These are phyloP conservation scores for Tenualosa thibaudeaui DNA, from an alignment of 2,797 vertebrate species.

Conservation along the genomic window DNA sequence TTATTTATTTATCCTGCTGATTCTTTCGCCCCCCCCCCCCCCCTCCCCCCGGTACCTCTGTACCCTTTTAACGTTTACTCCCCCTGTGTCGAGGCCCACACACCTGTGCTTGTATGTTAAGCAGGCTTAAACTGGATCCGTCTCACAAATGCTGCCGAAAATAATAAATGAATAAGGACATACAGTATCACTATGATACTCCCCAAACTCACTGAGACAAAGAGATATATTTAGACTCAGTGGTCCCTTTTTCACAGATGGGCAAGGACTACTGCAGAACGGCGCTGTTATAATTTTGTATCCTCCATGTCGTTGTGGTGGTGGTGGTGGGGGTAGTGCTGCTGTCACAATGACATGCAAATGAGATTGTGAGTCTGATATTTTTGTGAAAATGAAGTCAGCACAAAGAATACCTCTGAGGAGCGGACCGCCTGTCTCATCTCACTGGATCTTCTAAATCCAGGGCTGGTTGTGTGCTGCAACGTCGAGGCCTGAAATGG, in stretches of 20 bases:
- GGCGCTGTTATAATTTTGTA: neutral
- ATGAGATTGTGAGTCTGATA: neutral
- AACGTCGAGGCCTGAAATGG: neutral
- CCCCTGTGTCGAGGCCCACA: conserved; percentile 12
- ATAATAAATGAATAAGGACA: conserved; percentile 1
- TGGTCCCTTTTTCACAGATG: conserved; percentile 12
- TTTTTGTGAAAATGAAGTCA: conserved; percentile 14
- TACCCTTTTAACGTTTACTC: neutral
- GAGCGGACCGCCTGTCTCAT: neutral
- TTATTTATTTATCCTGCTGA: conserved; percentile 50
- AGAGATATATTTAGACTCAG: conserved; percentile 12
- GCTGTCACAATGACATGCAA: conserved; percentile 19
- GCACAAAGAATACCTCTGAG: conserved; percentile 11
- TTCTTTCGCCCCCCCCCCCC: conserved; percentile 11
- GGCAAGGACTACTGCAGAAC: neutral
- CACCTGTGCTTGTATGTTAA: conserved; percentile 6
- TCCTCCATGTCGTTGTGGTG: neutral
- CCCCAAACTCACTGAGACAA: conserved; percentile 13
- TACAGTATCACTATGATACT: neutral
- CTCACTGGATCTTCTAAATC: neutral
- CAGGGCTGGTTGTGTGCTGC: neutral
- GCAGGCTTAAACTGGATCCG: conserved; percentile 12
- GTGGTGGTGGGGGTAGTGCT: neutral
- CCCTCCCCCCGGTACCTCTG: conserved; percentile 16
- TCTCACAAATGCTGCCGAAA: neutral